Conservation (phyloP, 2,797 vertebrate species). For the Echeneis naucrates region DNA sequence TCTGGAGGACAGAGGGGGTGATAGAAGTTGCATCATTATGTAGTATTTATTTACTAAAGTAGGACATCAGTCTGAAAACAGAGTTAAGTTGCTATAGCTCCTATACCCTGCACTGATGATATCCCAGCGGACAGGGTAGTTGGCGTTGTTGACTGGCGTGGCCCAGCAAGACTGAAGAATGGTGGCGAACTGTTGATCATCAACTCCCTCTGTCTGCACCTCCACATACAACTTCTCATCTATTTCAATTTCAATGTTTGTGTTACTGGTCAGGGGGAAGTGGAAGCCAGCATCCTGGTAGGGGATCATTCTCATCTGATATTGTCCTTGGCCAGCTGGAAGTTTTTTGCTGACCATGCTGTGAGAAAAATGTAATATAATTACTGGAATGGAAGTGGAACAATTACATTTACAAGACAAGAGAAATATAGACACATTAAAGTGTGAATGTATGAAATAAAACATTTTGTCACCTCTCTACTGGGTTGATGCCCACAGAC, state of each 20-base stretch:
- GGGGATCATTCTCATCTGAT: conserved; percentile 68
- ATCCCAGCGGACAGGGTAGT: conserved; percentile 63
- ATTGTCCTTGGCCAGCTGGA: conserved; percentile 61
- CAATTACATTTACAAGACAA: no score
- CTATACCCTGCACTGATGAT: conserved; percentile 74
- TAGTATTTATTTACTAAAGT: no score
- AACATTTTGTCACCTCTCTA: conserved; percentile 60
- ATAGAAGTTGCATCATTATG: neutral
- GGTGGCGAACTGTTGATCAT: conserved; percentile 63
- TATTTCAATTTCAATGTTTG: conserved; percentile 50
- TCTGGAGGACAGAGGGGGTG: conserved; percentile 40
- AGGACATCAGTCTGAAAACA: no score
- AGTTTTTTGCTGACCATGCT: conserved; percentile 68
- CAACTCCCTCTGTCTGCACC: conserved; percentile 65
- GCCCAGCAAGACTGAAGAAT: conserved; percentile 81
- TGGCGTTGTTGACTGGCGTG: conserved; percentile 61
- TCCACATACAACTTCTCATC: conserved; percentile 72
- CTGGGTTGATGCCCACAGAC: conserved; percentile 67
- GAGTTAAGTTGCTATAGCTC: neutral
- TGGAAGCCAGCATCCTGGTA: conserved; percentile 67
- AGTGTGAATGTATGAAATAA: neutral
- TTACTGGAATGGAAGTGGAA: neutral
- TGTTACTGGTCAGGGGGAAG: conserved; percentile 33
- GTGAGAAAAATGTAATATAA: neutral
- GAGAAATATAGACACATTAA: neutral